Evolutionary conservation across 1,140 invertebrate species (phyloP).

Genomic region (Dendrolimus kikuchii): DNA sequence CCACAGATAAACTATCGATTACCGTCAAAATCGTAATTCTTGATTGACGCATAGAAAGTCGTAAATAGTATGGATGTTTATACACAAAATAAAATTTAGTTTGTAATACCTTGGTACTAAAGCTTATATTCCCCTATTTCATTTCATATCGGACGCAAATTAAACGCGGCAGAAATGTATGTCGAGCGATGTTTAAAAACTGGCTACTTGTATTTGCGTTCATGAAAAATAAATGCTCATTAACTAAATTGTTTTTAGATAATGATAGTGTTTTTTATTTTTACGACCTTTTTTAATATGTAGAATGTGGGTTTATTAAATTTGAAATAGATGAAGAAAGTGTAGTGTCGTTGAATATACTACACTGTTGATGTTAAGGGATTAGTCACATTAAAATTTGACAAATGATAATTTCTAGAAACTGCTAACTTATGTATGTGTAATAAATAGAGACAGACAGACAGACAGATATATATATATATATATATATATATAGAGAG

Average conservation of each 20-base stretch:
- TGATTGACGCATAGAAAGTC: slow-evolving; percentile 59
- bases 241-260: slow-evolving; percentile 29
- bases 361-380: too few species aligned
- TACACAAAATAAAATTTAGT: slow-evolving; percentile 16
- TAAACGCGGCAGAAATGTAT: slow-evolving; percentile 8
- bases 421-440: too few species aligned
- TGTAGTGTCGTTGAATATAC: too few species aligned
- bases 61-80: slow-evolving; percentile 8
- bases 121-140: slow-evolving; percentile 6
- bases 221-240: slow-evolving; percentile 33
- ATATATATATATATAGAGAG: too few species aligned
- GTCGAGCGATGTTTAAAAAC: slow-evolving; percentile 13
- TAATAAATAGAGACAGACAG: too few species aligned
- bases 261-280: too few species aligned
- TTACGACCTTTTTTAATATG: too few species aligned
- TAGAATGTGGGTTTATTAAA: too few species aligned
- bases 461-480: too few species aligned
- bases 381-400: too few species aligned
- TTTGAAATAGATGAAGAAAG: too few species aligned
- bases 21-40: slow-evolving; percentile 35
- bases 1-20: slow-evolving; percentile 54
- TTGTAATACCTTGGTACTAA: slow-evolving; percentile 8
- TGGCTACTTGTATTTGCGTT: slow-evolving; percentile 44
- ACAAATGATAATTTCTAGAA: too few species aligned
- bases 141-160: slow-evolving; percentile 7